A percentile compares a stretch with the other conserved stretches of the same genome.
phyloP scores from a whole-genome alignment of 2,113 vertebrate species.

The Xerus inauris region DNA sequence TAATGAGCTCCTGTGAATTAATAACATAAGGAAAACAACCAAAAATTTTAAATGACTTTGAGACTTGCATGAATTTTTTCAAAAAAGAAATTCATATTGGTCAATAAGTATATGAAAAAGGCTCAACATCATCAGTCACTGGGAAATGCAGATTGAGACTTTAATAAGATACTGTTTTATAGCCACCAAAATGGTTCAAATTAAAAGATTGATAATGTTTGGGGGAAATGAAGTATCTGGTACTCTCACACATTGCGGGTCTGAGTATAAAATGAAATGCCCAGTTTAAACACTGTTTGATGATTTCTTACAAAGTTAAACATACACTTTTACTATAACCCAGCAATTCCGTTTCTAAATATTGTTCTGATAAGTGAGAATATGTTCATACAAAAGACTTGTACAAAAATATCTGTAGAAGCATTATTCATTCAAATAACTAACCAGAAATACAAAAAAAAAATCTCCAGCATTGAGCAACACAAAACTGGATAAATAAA shows the following conservation, averaged over 20 bases:
- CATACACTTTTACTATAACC: neutral
- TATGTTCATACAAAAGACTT: neutral
- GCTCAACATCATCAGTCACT: neutral
- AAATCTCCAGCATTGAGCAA: neutral
- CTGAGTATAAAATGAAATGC: neutral
- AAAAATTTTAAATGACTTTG: neutral
- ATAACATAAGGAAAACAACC: neutral
- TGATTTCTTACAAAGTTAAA: neutral
- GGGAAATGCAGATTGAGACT: neutral
- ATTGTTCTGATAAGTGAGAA: neutral
- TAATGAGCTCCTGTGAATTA: neutral
- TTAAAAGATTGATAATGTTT: neutral
- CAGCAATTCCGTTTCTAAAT: neutral
- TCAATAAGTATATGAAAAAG: neutral
- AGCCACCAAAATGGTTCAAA: neutral
- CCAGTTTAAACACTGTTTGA: neutral
- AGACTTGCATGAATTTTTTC: neutral
- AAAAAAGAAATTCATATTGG: neutral
- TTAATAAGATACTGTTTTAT: neutral
- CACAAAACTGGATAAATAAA: neutral
- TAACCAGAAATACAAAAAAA: neutral
- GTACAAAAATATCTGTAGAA: neutral
- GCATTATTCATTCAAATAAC: neutral
- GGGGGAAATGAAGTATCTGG: neutral
- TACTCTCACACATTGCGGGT: neutral